Conservation (phyloP, 2,888 invertebrate species). For the Pseudococcus viburni region DNA sequence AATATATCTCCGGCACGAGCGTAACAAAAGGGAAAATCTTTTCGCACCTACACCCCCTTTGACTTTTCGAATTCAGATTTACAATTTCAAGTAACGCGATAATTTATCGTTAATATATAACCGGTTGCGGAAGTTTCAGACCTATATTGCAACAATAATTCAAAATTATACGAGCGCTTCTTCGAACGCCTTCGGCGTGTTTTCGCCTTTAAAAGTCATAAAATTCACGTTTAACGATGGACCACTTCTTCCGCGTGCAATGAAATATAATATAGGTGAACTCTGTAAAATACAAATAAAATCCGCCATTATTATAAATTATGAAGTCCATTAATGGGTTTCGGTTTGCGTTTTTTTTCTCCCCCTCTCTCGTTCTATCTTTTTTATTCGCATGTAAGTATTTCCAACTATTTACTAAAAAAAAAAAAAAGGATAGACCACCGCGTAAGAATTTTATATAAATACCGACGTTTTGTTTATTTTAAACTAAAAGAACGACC, state of each 20-base stretch:
- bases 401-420: conserved; percentile 29
- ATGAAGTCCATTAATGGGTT: conserved; percentile 53
- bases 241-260: conserved; percentile 59
- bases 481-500: conserved; percentile 1
- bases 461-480: conserved; percentile 55
- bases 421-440: conserved; percentile 19
- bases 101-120: conserved; percentile 58
- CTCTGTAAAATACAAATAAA: conserved; percentile 60
- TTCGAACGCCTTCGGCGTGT: conserved; percentile 59
- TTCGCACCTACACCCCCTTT: not conserved
- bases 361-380: not conserved
- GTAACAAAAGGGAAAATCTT: not conserved
- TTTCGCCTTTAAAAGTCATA: conserved; percentile 63
- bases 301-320: conserved; percentile 61
- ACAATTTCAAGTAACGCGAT: conserved; percentile 42
- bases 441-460: conserved; percentile 33
- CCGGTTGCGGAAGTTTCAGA: conserved; percentile 57
- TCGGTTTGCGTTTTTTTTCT: conserved; percentile 27
- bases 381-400: not conserved
- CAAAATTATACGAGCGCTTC: conserved; percentile 63
- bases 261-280: conserved; percentile 59
- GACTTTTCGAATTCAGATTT: conserved; percentile 41
- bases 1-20: not conserved
- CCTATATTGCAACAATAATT: conserved; percentile 63
- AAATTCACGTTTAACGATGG: conserved; percentile 59